phyloP scores from a whole-genome alignment of 1,140 invertebrate species.

The Ericerus pela region DNA sequence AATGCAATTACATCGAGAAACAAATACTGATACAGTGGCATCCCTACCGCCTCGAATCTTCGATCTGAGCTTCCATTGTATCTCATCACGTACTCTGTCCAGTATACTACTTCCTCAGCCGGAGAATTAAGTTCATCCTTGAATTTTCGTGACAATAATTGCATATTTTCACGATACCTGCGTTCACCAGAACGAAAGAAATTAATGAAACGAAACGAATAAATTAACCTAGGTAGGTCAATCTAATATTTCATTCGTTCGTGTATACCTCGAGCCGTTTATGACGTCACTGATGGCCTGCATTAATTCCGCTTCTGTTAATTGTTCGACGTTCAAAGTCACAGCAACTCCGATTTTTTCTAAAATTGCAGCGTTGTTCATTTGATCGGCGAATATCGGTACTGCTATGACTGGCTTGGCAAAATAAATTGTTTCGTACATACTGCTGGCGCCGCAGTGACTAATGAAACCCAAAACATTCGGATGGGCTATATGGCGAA shows the following conservation, averaged over 20 bases:
- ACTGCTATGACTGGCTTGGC: constrained; percentile 52
- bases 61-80: constrained; percentile 28
- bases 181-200: no score
- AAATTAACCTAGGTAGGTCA: no score
- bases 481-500: constrained; percentile 40
- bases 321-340: constrained; percentile 1
- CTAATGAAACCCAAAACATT: constrained; percentile 53
- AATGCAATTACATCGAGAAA: constrained; percentile 21
- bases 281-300: constrained; percentile 31
- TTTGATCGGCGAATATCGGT: constrained; percentile 49
- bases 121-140: constrained; percentile 31
- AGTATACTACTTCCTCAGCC: constrained; percentile 38
- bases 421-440: constrained; percentile 52
- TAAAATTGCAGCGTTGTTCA: constrained; percentile 31
- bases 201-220: no score
- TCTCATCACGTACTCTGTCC: constrained; percentile 39
- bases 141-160: constrained; percentile 12
- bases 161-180: constrained; percentile 17
- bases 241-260: not conserved
- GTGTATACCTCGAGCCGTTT: constrained; percentile 30
- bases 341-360: constrained; percentile 11
- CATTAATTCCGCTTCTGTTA: constrained; percentile 29
- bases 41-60: not conserved
- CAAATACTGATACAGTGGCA: constrained; percentile 17
- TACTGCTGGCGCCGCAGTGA: constrained; percentile 53